Evolutionary conservation across 2,797 vertebrate species (phyloP).

Genomic region (Pseudomugil tenellus): DNA sequence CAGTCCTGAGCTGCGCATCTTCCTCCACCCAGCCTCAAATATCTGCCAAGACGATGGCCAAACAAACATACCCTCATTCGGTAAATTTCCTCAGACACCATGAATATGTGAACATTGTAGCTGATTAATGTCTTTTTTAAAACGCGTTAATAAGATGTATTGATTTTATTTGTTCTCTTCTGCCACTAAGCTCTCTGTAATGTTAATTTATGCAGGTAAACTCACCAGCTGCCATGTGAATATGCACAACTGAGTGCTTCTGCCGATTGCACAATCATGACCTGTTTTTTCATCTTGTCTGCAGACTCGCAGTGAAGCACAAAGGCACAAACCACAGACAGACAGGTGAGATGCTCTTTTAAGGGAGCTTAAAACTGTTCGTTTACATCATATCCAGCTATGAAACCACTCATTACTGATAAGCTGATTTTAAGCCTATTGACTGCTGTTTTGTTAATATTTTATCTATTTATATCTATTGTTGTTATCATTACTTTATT

Average conservation of each 20-base stretch:
- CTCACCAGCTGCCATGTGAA: background rate
- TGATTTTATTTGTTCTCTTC: conserved; percentile 9
- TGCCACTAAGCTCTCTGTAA: background rate
- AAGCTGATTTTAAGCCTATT: background rate
- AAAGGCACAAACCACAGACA: conserved; percentile 17
- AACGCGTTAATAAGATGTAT: conserved; percentile 12
- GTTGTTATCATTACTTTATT: background rate
- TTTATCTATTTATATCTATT: background rate
- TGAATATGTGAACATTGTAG: conserved; percentile 1
- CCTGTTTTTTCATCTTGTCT: conserved; percentile 20
- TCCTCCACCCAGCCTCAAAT: conserved; percentile 23
- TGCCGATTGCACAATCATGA: conserved; percentile 1
- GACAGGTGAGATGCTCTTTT: conserved; percentile 50
- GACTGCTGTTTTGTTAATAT: background rate
- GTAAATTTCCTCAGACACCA: conserved; percentile 50
- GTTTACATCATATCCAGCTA: background rate
- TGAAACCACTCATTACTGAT: background rate
- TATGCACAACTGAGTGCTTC: background rate
- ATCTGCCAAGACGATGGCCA: conserved; percentile 16
- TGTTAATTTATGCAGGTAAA: conserved; percentile 17
- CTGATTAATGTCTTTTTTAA: background rate
- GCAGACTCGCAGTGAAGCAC: conserved; percentile 32
- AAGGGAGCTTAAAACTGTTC: background rate
- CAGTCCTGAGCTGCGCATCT: conserved; percentile 18
- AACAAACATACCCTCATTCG: conserved; percentile 13